Percentiles rank a stretch among this genome's conserved stretches.
phyloP scores from a whole-genome alignment of 1,140 invertebrate species.

The Latrodectus geometricus region DNA sequence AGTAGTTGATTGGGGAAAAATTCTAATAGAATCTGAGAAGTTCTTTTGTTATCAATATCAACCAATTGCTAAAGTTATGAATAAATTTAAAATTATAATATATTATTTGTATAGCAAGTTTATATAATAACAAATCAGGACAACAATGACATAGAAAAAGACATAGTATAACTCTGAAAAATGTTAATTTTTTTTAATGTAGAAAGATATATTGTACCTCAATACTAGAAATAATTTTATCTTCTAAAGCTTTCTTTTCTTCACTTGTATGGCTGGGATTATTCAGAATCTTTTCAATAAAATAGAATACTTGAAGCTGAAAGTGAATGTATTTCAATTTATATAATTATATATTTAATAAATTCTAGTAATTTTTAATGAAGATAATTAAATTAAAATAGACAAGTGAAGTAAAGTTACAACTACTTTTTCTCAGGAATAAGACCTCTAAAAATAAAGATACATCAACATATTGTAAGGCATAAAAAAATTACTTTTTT shows the following conservation, averaged over 20 bases:
- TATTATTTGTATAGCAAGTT: background rate
- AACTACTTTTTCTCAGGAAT: too few species aligned
- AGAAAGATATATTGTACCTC: constrained; percentile 22
- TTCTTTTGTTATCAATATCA: constrained; percentile 70
- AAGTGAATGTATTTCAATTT: constrained; percentile 60
- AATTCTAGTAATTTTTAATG: too few species aligned
- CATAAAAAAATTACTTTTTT: too few species aligned
- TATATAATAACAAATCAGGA: too few species aligned
- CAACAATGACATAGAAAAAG: too few species aligned
- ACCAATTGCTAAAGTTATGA: constrained; percentile 68
- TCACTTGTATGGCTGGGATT: constrained; percentile 65
- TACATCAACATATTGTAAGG: too few species aligned
- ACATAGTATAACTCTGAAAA: too few species aligned
- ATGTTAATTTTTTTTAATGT: too few species aligned
- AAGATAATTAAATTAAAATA: too few species aligned
- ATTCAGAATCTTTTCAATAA: constrained; percentile 68
- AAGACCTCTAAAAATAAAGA: too few species aligned
- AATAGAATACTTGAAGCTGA: constrained; percentile 69
- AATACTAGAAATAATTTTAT: constrained; percentile 57
- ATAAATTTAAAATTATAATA: background rate
- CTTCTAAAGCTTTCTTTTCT: constrained; percentile 66
- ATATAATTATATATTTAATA: background rate
- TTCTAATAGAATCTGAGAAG: constrained; percentile 65
- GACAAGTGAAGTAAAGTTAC: too few species aligned
- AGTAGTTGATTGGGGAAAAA: constrained; percentile 64